Evolutionary conservation across 2,113 vertebrate species (phyloP), one percentile per base, ranked within the genome.

Genomic region (Aythya baeri): DNA sequence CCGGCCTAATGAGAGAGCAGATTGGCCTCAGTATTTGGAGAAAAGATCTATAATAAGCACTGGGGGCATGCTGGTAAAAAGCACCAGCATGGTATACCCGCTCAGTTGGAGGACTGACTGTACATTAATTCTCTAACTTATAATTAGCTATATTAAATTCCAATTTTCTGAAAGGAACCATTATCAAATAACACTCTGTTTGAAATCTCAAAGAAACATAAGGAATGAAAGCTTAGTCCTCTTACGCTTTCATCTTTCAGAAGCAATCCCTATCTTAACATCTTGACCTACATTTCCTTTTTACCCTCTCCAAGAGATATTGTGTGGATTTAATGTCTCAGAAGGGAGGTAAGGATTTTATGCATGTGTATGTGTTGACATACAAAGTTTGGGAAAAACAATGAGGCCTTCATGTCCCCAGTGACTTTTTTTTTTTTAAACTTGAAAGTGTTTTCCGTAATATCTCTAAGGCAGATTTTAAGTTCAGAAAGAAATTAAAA

Each of bases 231-330:
- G 95, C 95, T 89, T 93, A 96, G 92, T 86, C 86, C 88, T 95
- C 71, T 91, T 91, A 96, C 1, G 91, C 96, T 96, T 97, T 96
- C 92, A 96, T 94, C 96, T 95, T 97, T 96, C 88, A 92, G 88
- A 97, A 96, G 96, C 96, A 96, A 92, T 97, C 67, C 91, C 55
- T 96, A 96, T 97, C 96, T 96, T 89, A 96, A 89, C 93, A 95
- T 95, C 96, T 96, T 95, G 96, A 96, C 94, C 96, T 97, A 96
- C 93, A 93, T 96, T 97, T 93, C 96, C 96, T 96, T 97, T 95
- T 95, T 96, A 94, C 91, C 91, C 93, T 96, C 67, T 96, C 91
- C 92, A 93, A 93, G 94, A 96, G 96, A 92, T 66, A 80, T 65
- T 91, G 92, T 95, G 88, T 96, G 92, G 74, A 94, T 97, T 96